Percentiles rank a stretch among this genome's conserved stretches.
Evolutionary conservation across 2,797 vertebrate species (phyloP).

Genomic region (Syngnathus acus): DNA sequence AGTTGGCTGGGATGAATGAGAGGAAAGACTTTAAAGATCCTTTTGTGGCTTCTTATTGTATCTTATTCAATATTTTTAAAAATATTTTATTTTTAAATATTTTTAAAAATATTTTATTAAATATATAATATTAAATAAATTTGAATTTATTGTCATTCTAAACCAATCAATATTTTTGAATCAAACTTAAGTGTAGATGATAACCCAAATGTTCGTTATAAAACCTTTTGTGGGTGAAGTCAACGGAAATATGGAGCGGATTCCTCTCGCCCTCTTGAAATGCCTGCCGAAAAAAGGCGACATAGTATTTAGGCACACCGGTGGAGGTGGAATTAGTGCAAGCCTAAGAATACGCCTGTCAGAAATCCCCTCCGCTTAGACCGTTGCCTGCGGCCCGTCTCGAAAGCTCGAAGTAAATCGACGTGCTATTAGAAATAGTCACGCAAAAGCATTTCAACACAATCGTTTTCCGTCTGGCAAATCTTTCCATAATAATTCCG

Average conservation of each 20-base stretch:
- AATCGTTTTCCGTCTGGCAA: neutral
- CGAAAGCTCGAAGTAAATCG: constrained; percentile 57
- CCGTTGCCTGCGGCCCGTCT: constrained; percentile 46
- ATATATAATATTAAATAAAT: too few species aligned
- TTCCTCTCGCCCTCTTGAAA: neutral
- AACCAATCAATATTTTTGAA: too few species aligned
- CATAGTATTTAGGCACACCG: constrained; percentile 62
- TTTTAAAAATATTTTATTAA: too few species aligned
- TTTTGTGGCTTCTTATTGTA: too few species aligned
- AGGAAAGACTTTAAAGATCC: neutral
- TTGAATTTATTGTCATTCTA: too few species aligned
- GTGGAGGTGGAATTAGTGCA: constrained; percentile 54
- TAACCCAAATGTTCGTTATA: neutral
- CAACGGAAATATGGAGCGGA: neutral
- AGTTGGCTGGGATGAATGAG: constrained; percentile 3
- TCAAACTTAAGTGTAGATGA: too few species aligned
- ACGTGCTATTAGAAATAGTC: constrained; percentile 37
- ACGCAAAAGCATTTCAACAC: constrained; percentile 15
- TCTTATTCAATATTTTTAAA: too few species aligned
- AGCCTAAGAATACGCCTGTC: constrained; percentile 37
- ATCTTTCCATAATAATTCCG: neutral
- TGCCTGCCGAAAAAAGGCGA: neutral
- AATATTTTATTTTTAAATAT: too few species aligned
- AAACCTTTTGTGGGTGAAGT: neutral
- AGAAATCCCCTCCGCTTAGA: constrained; percentile 47